phyloP scores from a whole-genome alignment of 2,113 vertebrate genomes.

The Phocoena sinus region DNA sequence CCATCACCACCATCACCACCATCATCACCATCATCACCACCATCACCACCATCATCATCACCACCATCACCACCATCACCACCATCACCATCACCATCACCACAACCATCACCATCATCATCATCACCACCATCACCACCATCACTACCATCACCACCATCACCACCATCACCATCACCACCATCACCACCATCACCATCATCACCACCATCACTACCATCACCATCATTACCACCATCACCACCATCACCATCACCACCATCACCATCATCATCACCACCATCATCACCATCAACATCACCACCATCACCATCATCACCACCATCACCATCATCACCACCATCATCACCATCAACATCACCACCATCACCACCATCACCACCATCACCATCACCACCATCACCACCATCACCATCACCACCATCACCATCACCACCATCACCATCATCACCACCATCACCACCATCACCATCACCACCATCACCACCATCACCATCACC shows the following conservation, averaged over 20 bases:
- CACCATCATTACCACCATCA: rapidly evolving
- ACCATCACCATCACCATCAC: rapidly evolving
- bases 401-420: rapidly evolving
- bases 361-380: rapidly evolving
- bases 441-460: rapidly evolving
- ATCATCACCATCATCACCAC: rapidly evolving
- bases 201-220: rapidly evolving
- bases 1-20: rapidly evolving
- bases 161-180: not conserved
- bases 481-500: rapidly evolving
- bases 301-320: rapidly evolving
- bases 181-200: rapidly evolving
- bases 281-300: rapidly evolving
- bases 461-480: not conserved
- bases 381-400: rapidly evolving
- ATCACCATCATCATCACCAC: rapidly evolving
- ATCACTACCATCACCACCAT: rapidly evolving
- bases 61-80: rapidly evolving
- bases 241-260: rapidly evolving
- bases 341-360: not conserved
- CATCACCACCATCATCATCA: rapidly evolving
- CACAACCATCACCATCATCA: rapidly evolving
- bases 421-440: rapidly evolving
- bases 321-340: rapidly evolving
- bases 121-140: rapidly evolving